Percentiles rank a stretch among this genome's conserved stretches.
These are phyloP conservation scores for Agrotis clavis DNA, from an alignment of 2,888 invertebrate genomes.

Conservation along the genomic window DNA sequence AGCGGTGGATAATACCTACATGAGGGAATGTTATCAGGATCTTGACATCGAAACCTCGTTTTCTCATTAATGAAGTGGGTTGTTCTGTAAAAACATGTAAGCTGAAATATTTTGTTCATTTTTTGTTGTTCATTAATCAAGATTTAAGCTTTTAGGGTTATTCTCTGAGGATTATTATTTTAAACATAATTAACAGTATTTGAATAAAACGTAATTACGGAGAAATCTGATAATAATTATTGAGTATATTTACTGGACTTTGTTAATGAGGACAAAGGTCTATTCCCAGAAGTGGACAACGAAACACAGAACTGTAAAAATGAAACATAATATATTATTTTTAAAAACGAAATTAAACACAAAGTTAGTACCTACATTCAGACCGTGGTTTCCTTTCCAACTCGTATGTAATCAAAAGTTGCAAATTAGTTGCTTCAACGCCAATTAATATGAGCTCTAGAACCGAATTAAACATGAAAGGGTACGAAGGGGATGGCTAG, in stretches of 20 bases:
- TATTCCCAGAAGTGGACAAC: background rate
- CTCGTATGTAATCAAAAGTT: slow-evolving; percentile 33
- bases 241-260: background rate
- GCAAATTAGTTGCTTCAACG: slow-evolving; percentile 28
- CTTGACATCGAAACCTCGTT: slow-evolving; percentile 16
- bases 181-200: slow-evolving; percentile 13
- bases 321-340: background rate
- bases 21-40: slow-evolving; percentile 18
- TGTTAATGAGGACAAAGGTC: background rate
- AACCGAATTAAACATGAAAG: slow-evolving; percentile 17
- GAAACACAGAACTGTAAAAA: background rate
- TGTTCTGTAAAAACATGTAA: slow-evolving; percentile 14
- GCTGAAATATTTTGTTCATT: slow-evolving; percentile 23
- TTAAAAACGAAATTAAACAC: background rate
- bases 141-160: slow-evolving; percentile 21
- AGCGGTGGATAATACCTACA: slow-evolving; percentile 6
- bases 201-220: slow-evolving; percentile 11
- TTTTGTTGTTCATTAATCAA: slow-evolving; percentile 34
- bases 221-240: slow-evolving; percentile 25
- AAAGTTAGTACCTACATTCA: background rate
- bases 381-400: slow-evolving; percentile 5
- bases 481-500: background rate
- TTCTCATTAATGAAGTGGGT: slow-evolving; percentile 27
- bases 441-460: slow-evolving; percentile 12
- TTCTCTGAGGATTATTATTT: slow-evolving; percentile 21